A percentile compares a stretch with the other conserved stretches of the same genome.
These are phyloP conservation scores for Gryllus longicercus DNA, from an alignment of 2,888 invertebrate genomes.

Conservation along the genomic window DNA sequence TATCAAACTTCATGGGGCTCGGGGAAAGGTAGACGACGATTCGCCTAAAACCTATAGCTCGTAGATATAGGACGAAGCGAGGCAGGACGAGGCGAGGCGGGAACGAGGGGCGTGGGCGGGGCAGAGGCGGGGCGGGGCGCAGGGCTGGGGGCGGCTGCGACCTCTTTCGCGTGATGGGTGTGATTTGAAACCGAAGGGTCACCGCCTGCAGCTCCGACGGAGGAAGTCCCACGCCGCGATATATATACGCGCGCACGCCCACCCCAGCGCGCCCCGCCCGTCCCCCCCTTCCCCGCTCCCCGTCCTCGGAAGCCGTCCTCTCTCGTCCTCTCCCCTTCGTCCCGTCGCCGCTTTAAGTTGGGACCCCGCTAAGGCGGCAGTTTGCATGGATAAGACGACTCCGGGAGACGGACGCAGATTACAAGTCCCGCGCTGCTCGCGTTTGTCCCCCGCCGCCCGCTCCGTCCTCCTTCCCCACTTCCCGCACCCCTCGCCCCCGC, in stretches of 20 bases:
- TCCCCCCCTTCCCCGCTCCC: background rate
- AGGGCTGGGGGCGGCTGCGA: background rate
- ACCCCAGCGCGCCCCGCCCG: background rate
- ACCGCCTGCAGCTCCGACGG: slow-evolving; percentile 20
- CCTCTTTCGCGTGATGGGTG: slow-evolving; percentile 29
- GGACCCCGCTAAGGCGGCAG: background rate
- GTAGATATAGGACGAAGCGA: slow-evolving; percentile 24
- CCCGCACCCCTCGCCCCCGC: background rate
- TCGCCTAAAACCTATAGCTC: slow-evolving; percentile 24
- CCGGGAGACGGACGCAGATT: slow-evolving; percentile 17
- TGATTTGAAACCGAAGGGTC: slow-evolving; percentile 33
- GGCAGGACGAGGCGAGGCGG: background rate
- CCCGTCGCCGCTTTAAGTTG: background rate
- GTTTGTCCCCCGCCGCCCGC: background rate
- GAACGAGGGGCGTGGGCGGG: background rate
- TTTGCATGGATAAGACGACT: slow-evolving; percentile 17
- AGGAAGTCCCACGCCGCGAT: background rate
- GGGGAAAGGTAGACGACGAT: slow-evolving; percentile 18
- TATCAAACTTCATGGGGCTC: slow-evolving; percentile 31
- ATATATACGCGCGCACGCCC: background rate
- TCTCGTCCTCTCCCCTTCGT: background rate
- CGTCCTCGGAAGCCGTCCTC: background rate
- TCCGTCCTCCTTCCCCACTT: background rate
- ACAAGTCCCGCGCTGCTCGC: background rate
- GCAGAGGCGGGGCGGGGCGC: background rate